Percentiles rank a stretch among this genome's conserved stretches.
Evolutionary conservation across 2,888 invertebrate species (phyloP).

Genomic region (Drosophila borealis): DNA sequence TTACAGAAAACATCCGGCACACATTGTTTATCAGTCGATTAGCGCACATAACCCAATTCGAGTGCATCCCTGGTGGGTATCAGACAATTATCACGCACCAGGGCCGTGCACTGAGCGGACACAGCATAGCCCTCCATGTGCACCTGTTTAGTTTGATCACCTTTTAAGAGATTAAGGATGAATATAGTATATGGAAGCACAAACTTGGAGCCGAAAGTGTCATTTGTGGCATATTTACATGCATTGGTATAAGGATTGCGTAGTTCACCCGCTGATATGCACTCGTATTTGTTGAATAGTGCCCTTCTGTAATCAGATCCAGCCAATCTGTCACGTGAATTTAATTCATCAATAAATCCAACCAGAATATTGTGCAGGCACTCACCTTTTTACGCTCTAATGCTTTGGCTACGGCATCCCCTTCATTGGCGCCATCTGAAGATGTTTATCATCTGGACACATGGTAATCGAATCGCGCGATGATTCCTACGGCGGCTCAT

Average conservation of each 20-base stretch:
- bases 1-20: too few species aligned
- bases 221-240: slow-evolving; percentile 93
- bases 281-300: too few species aligned
- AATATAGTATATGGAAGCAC: slow-evolving; percentile 85
- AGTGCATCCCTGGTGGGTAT: too few species aligned
- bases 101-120: too few species aligned
- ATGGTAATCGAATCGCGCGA: slow-evolving; percentile 89
- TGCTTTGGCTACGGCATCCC: slow-evolving; percentile 90
- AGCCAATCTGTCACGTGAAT: slow-evolving; percentile 89
- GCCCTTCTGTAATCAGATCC: slow-evolving; percentile 96
- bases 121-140: slow-evolving; percentile 99
- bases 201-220: slow-evolving; percentile 98
- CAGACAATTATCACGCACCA: too few species aligned
- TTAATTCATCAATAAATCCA: neutral
- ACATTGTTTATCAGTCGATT: too few species aligned
- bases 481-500: slow-evolving; percentile 97
- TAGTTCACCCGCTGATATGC: slow-evolving; percentile 96
- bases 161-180: slow-evolving; percentile 84
- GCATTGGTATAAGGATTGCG: slow-evolving; percentile 97
- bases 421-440: slow-evolving; percentile 88
- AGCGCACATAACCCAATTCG: too few species aligned
- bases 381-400: slow-evolving; percentile 89
- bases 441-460: too few species aligned
- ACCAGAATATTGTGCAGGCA: neutral
- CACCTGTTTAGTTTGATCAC: slow-evolving; percentile 95